Base-by-base conservation (phyloP, 1,140 invertebrate species). In the Luehdorfia chinensis region DNA sequence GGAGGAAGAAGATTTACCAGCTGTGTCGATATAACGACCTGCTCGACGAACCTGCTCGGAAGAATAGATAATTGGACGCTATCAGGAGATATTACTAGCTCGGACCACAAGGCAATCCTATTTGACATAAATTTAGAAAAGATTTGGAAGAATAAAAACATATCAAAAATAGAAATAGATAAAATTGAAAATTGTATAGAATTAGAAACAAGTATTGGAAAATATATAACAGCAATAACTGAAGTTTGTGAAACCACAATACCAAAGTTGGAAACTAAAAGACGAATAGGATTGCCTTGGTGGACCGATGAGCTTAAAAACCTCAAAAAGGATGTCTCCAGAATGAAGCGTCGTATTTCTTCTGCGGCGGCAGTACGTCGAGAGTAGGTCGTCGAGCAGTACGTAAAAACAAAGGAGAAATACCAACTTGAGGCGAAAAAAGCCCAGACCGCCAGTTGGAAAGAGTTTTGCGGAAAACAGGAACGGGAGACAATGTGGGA, bases 381-480 rank as follows among this genome's bases (percentile, higher is more conserved):
- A 23, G 5, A 23, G 8, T 23, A 8, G 21, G 21, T 23, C 5
- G 21, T 23, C 5, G 21, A 23, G 8, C 21, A 23, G 8, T 23
- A 23, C n/a, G 5, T 23, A 4, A 23, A 6, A 23, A 8, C 21
- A 8, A 23, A 23, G 21, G 8, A 8, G 8, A 8, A 23, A 23
- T 23, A 23, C n/a, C 21, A 6, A 6, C 5, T 6, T 4, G 21
- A 23, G 21, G 5, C 21, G 5, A 23, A 8, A 8, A 23, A 8
- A 8, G 21, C 21, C 5, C 21, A 23, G 21, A 23, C 21, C n/a
- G 5, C 21, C 21, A 23, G 21, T 8, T 23, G 21, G 21, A 23
- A 23, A 8, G 8, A 23, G 21, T 68, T 68, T 16, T 68, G 58
- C 25, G 12, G 47, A 3, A 55, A 23, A 1, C 37, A 41, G 9